Evolutionary conservation across 2,888 invertebrate genomes (phyloP).

Genomic region (Macrosoma leucophasiata): DNA sequence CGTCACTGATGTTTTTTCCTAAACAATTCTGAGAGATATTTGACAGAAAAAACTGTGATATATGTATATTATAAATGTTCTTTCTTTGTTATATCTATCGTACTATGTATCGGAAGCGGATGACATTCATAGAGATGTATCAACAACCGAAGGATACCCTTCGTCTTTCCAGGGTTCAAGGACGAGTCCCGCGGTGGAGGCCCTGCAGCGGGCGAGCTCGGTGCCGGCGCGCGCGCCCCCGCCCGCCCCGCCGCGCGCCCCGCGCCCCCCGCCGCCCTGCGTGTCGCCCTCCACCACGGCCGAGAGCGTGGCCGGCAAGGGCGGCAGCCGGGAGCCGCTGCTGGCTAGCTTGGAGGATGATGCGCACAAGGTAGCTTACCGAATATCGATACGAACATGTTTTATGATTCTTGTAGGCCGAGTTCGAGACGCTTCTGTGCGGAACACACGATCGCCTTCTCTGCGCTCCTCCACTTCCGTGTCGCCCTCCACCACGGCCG

Average conservation of each 20-base stretch:
- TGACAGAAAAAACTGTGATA: too few relatives aligned
- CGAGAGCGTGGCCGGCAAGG: slow-evolving; percentile 28
- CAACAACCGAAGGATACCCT: too few relatives aligned
- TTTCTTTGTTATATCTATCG: too few relatives aligned
- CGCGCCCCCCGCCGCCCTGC: slow-evolving; percentile 33
- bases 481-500: slow-evolving; percentile 23
- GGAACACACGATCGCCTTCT: slow-evolving; percentile 44
- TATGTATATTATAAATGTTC: too few relatives aligned
- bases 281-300: slow-evolving; percentile 26
- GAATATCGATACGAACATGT: too few relatives aligned
- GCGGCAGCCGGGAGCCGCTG: slow-evolving; percentile 78
- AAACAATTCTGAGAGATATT: too few relatives aligned
- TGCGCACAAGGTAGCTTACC: slow-evolving; percentile 57
- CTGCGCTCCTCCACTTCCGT: slow-evolving; percentile 33
- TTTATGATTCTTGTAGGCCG: too few relatives aligned
- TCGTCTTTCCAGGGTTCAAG: too few relatives aligned
- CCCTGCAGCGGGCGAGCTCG: slow-evolving; percentile 45
- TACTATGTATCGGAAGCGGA: too few relatives aligned
- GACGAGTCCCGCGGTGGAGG: slow-evolving; percentile 33
- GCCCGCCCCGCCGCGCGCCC: slow-evolving; percentile 43
- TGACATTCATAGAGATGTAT: too few relatives aligned
- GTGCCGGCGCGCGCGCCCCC: slow-evolving; percentile 59
- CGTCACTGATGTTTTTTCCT: too few relatives aligned
- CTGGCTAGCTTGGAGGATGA: slow-evolving; percentile 75
- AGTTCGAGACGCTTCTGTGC: too few relatives aligned